These are phyloP conservation scores for Rhizoglyphus robini DNA, from an alignment of 1,140 invertebrate genomes.

Conservation along the genomic window DNA sequence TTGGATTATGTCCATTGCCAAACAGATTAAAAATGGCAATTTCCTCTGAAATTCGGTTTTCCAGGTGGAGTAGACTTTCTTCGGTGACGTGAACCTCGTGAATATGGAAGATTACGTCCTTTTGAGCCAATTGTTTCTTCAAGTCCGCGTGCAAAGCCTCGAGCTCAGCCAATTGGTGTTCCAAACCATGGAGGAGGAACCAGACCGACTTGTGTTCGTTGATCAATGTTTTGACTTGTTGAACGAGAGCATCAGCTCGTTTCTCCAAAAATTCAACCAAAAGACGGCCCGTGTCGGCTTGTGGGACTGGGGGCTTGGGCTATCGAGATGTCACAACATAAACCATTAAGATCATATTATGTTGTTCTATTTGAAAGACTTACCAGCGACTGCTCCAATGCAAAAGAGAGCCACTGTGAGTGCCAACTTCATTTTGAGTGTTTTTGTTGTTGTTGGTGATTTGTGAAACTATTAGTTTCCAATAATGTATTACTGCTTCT, in stretches of 20 bases:
- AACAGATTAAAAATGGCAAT: neutral
- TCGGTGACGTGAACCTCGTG: neutral
- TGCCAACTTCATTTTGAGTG: no score
- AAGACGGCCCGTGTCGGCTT: no score
- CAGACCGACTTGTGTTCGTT: neutral
- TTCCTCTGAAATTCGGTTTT: neutral
- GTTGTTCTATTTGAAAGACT: no score
- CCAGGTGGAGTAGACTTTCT: neutral
- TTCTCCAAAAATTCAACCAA: neutral
- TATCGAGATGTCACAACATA: no score
- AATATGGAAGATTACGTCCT: conserved; percentile 2
- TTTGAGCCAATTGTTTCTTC: neutral
- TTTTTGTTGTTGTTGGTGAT: no score
- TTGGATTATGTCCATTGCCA: neutral
- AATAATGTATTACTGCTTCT: no score
- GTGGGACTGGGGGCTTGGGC: no score
- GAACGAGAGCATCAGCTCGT: neutral
- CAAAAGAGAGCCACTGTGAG: no score
- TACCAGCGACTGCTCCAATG: no score
- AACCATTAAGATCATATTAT: no score
- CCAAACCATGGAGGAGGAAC: neutral
- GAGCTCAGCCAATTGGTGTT: neutral
- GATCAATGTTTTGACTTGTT: neutral
- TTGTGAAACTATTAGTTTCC: no score
- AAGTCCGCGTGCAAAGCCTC: neutral